Conservation (phyloP, 1,140 invertebrate genomes). For the Hyphantria cunea region DNA sequence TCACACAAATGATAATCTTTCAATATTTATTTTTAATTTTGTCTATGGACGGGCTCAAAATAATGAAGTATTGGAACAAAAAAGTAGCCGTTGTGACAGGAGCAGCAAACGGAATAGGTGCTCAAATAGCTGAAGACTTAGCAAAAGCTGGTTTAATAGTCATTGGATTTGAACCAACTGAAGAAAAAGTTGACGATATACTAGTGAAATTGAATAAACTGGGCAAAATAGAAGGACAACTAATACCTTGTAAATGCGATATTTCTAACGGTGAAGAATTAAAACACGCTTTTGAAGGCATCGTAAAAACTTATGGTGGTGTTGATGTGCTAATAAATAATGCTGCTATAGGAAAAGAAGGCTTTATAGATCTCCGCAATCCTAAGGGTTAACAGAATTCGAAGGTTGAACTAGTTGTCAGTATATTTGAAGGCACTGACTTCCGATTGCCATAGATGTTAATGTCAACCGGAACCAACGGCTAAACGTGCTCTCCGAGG, state of each 20-base stretch:
- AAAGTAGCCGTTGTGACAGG: conserved; percentile 44
- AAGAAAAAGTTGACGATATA: conserved; percentile 34
- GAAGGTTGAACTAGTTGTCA: too few species aligned
- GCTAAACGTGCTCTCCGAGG: too few species aligned
- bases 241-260: conserved; percentile 44
- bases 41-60: not conserved
- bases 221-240: conserved; percentile 32
- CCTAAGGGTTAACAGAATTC: too few species aligned
- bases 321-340: conserved; percentile 44
- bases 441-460: too few species aligned
- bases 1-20: too few species aligned
- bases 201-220: conserved; percentile 25
- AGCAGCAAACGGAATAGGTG: conserved; percentile 45
- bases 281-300: conserved; percentile 36
- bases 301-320: conserved; percentile 37
- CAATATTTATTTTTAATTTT: too few species aligned
- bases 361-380: too few species aligned
- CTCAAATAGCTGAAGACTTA: conserved; percentile 43
- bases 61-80: conserved; percentile 40
- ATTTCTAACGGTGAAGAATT: conserved; percentile 39
- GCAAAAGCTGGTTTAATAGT: conserved; percentile 41
- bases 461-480: too few species aligned
- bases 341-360: conserved; percentile 41
- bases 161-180: conserved; percentile 40
- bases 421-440: too few species aligned